Conservation (phyloP, 2,113 vertebrate species). For the Cyrtonyx montezumae region DNA sequence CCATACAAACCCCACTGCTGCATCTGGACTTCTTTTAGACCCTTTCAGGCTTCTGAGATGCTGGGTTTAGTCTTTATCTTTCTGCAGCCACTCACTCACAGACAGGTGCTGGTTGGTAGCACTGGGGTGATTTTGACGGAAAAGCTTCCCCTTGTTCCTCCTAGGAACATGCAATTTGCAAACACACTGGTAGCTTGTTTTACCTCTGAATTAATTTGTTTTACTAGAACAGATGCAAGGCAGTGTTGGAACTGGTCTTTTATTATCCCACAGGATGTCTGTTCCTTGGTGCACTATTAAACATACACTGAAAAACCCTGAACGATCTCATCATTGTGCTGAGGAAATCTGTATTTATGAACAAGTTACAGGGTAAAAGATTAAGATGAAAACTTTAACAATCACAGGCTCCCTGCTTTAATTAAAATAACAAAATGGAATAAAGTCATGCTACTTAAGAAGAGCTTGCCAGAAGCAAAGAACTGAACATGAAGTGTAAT, state of each 20-base stretch:
- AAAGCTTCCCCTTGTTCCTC: background rate
- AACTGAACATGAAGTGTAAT: background rate
- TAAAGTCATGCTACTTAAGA: background rate
- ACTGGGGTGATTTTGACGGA: background rate
- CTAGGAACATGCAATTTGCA: background rate
- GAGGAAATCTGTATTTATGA: background rate
- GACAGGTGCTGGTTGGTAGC: background rate
- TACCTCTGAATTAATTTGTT: background rate
- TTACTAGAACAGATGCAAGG: background rate
- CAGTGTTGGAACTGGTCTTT: background rate
- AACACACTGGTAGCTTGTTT: background rate
- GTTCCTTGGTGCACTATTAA: background rate
- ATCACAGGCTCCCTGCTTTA: background rate
- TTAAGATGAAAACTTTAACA: background rate
- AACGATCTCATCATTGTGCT: background rate
- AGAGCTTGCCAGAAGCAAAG: background rate
- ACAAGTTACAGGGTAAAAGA: background rate
- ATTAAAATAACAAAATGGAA: background rate
- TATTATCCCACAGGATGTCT: background rate
- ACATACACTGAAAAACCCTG: background rate
- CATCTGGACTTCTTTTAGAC: background rate
- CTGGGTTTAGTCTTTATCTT: background rate
- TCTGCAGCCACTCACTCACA: background rate
- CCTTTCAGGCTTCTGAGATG: background rate
- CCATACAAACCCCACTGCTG: rapidly evolving